These are phyloP conservation scores for Prunella himalayana DNA, from an alignment of 2,113 vertebrate species.

Conservation along the genomic window DNA sequence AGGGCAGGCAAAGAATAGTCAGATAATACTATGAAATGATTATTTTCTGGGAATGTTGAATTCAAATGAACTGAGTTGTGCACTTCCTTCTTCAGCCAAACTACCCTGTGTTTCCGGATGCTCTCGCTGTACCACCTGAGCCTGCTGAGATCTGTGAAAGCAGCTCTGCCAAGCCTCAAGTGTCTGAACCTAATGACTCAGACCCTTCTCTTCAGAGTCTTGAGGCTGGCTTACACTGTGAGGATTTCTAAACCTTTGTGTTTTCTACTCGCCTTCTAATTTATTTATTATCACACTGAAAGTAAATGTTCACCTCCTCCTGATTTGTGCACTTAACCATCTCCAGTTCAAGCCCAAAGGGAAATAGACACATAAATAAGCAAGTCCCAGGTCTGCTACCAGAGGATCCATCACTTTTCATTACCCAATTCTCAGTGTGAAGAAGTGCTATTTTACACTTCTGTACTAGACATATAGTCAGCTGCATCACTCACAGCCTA, in stretches of 20 bases:
- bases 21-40: background rate
- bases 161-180: background rate
- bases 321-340: background rate
- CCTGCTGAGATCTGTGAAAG: background rate
- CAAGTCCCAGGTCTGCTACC: background rate
- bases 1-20: background rate
- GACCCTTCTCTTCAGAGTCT: background rate
- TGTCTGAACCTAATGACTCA: background rate
- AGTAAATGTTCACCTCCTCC: background rate
- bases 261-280: background rate
- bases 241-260: background rate
- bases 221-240: background rate
- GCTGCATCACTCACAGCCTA: background rate
- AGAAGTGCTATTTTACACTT: background rate
- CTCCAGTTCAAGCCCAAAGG: slow-evolving; percentile 21
- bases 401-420: background rate
- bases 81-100: background rate
- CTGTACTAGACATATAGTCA: background rate
- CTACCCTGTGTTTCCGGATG: background rate
- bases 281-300: slow-evolving; percentile 16
- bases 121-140: background rate
- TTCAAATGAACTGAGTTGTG: background rate
- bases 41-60: background rate
- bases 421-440: background rate
- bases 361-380: background rate